Percentiles rank a stretch among this genome's conserved stretches.
phyloP scores from a whole-genome alignment of 1,140 invertebrate species.

The Eubasilissa regina region DNA sequence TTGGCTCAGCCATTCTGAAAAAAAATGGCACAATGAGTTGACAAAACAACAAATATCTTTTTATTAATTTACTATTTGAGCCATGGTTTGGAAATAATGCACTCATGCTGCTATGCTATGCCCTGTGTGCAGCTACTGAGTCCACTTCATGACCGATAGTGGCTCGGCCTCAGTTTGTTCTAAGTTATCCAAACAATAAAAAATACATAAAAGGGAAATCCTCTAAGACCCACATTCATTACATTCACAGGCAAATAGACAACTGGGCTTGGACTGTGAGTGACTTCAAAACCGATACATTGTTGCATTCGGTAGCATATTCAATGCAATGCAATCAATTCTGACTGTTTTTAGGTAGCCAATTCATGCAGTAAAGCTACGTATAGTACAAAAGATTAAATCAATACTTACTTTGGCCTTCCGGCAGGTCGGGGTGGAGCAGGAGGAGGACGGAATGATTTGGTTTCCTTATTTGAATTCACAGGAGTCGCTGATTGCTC shows the following conservation, averaged over 20 bases:
- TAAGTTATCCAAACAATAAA: too few relatives aligned
- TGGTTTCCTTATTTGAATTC: not conserved
- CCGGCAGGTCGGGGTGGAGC: constrained; percentile 5
- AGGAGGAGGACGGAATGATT: constrained; percentile 2
- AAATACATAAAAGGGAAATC: too few relatives aligned
- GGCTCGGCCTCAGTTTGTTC: too few relatives aligned
- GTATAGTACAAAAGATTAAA: not conserved
- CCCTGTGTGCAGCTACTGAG: too few relatives aligned
- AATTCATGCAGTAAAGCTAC: not conserved
- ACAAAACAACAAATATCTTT: not conserved
- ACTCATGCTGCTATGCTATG: not conserved
- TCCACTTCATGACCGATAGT: too few relatives aligned
- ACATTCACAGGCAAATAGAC: not conserved
- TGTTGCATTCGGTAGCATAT: not conserved
- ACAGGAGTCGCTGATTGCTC: not conserved
- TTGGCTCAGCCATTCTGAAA: constrained; percentile 3
- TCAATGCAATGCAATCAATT: not conserved
- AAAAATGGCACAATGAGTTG: constrained; percentile 1
- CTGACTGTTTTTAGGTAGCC: not conserved
- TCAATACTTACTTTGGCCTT: constrained; percentile 2
- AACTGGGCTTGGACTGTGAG: not conserved
- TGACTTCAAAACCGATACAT: not conserved
- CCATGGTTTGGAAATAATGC: not conserved
- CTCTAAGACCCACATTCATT: not conserved
- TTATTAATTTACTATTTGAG: not conserved